These are phyloP conservation scores for Meda fulgida DNA, from an alignment of 2,797 vertebrate genomes.

Conservation along the genomic window DNA sequence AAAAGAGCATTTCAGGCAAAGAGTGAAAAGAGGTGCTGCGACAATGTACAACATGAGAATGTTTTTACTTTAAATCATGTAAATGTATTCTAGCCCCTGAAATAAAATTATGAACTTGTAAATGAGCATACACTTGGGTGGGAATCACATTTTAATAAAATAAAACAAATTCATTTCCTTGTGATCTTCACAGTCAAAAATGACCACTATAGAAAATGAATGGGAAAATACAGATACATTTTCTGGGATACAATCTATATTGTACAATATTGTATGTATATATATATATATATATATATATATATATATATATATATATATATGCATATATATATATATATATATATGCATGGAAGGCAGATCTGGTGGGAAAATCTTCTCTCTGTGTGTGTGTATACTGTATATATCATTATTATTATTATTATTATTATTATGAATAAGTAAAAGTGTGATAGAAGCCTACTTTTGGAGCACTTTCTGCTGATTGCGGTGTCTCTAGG, in stretches of 20 bases:
- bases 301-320: too few relatives aligned
- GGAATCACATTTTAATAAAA: too few relatives aligned
- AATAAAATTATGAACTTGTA: not conserved
- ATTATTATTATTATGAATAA: not conserved
- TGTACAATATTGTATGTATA: too few relatives aligned
- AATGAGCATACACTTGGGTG: not conserved
- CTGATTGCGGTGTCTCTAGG: constrained; percentile 59
- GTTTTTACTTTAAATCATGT: not conserved
- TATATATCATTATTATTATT: not conserved
- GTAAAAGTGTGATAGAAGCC: not conserved
- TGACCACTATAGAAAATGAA: not conserved
- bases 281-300: too few relatives aligned
- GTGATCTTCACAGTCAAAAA: not conserved
- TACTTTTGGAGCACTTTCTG: constrained; percentile 56
- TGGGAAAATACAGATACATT: not conserved
- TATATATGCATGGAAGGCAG: too few relatives aligned
- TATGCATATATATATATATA: too few relatives aligned
- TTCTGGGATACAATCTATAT: not conserved
- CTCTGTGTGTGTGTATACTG: not conserved
- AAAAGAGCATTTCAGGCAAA: not conserved
- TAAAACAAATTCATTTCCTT: not conserved
- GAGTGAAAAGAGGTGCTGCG: not conserved
- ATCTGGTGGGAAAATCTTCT: too few relatives aligned
- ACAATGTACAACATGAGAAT: not conserved
- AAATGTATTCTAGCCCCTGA: not conserved